Percentiles rank a stretch among this genome's conserved stretches.
Conservation (phyloP, 2,797 vertebrate genomes). For the Phataginus tetradactyla region DNA sequence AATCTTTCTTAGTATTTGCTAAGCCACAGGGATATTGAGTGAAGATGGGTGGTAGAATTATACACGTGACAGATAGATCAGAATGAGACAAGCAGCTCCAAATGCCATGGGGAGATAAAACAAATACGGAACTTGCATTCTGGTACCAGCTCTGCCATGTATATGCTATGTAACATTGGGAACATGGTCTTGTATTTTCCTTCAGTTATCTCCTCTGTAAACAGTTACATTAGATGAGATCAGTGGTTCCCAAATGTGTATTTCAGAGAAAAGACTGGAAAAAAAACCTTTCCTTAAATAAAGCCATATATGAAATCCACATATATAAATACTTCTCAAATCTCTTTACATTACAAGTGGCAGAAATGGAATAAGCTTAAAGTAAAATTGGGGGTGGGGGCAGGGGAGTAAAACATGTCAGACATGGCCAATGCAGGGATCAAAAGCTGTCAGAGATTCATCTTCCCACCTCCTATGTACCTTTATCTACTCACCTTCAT, state of each 20-base stretch:
- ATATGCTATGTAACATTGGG: background rate
- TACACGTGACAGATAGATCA: background rate
- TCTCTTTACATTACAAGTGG: slow-evolving; percentile 43
- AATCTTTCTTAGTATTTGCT: slow-evolving; percentile 9
- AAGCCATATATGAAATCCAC: slow-evolving; percentile 64
- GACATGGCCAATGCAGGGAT: background rate
- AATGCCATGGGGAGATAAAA: background rate
- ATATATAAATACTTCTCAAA: slow-evolving; percentile 65
- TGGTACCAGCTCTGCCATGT: background rate
- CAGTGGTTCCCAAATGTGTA: slow-evolving; percentile 67
- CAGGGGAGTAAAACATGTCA: background rate
- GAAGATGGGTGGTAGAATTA: background rate
- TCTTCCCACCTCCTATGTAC: background rate
- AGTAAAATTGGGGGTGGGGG: background rate
- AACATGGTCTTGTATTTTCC: slow-evolving; percentile 35
- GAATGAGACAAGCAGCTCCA: background rate
- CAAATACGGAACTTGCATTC: background rate
- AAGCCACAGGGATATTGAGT: background rate
- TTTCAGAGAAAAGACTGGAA: slow-evolving; percentile 59
- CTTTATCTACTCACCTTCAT: background rate
- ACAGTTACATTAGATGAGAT: slow-evolving; percentile 65
- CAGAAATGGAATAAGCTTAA: slow-evolving; percentile 55
- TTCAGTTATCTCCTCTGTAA: slow-evolving; percentile 60
- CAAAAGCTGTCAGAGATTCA: slow-evolving; percentile 35
- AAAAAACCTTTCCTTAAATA: slow-evolving; percentile 72